These are phyloP conservation scores for Nasonia giraulti DNA, from an alignment of 1,140 invertebrate genomes.

Conservation along the genomic window DNA sequence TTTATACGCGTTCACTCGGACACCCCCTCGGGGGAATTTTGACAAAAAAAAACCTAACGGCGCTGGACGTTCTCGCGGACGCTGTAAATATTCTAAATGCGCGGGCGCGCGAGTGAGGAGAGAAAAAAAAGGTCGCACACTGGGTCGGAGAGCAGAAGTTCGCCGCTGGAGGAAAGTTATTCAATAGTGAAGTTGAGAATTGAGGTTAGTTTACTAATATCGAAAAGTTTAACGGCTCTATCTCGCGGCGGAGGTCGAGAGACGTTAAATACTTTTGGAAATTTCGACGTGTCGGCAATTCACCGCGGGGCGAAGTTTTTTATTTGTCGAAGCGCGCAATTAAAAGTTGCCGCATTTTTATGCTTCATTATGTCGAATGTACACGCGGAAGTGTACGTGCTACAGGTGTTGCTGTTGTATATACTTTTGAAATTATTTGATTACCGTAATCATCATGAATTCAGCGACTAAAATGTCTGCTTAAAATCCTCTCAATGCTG, in stretches of 20 bases:
- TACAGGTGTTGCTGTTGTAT: neutral
- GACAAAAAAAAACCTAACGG: neutral
- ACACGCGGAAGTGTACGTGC: too few species aligned
- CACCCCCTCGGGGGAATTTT: neutral
- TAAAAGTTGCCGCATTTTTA: neutral
- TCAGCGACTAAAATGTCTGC: too few species aligned
- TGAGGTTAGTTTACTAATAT: conserved; percentile 15
- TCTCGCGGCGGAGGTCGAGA: neutral
- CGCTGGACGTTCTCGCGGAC: neutral
- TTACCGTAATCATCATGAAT: too few species aligned
- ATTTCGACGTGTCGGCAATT: neutral
- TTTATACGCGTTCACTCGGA: neutral
- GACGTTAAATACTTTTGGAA: conserved; percentile 9
- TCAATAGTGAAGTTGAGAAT: conserved; percentile 23
- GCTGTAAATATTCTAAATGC: conserved; percentile 6
- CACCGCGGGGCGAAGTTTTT: neutral
- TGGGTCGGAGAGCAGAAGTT: neutral
- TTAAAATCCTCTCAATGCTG: too few species aligned
- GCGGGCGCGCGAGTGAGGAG: neutral
- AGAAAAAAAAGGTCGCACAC: neutral
- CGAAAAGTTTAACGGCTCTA: conserved; percentile 12
- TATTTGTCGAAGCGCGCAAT: neutral
- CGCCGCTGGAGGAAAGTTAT: neutral
- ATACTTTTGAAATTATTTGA: too few species aligned
- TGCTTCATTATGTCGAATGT: neutral